A percentile compares a stretch with the other conserved stretches of the same genome.
Conservation (phyloP, 2,888 invertebrate species). For the Stratiomys singularior region DNA sequence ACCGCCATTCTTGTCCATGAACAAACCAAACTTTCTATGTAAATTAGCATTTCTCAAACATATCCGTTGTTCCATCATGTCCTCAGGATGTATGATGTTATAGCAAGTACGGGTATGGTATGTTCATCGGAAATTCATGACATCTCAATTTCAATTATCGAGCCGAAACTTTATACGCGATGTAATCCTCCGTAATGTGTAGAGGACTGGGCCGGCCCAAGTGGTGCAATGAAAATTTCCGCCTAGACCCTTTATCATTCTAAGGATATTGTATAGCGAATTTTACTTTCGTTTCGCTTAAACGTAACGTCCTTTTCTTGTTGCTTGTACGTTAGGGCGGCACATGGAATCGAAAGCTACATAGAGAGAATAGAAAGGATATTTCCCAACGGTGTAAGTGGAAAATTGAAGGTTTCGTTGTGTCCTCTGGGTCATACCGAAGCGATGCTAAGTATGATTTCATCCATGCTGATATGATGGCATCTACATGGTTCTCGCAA, state of each 20-base stretch:
- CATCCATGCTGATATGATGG: neutral
- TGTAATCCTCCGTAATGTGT: conserved; percentile 4
- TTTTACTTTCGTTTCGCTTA: neutral
- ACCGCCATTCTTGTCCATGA: neutral
- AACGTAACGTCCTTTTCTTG: neutral
- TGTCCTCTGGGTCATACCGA: neutral
- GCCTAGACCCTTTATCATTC: neutral
- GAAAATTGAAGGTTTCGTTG: neutral
- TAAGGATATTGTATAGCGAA: neutral
- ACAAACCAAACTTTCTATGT: neutral
- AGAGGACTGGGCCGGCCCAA: neutral
- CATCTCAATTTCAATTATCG: conserved; percentile 49
- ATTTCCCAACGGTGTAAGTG: neutral
- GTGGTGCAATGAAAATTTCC: conserved; percentile 20
- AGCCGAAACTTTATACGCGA: conserved; percentile 19
- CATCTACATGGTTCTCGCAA: neutral
- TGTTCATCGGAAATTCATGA: conserved; percentile 46
- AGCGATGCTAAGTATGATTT: neutral
- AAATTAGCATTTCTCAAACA: conserved; percentile 15
- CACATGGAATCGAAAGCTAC: too few relatives aligned
- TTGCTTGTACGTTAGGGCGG: neutral
- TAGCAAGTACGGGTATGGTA: neutral
- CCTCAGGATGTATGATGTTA: conserved; percentile 1
- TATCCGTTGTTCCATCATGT: conserved; percentile 19
- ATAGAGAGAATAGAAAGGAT: neutral